phyloP scores from a whole-genome alignment of 2,888 invertebrate species.

The Sphaerophoria rueppellii region DNA sequence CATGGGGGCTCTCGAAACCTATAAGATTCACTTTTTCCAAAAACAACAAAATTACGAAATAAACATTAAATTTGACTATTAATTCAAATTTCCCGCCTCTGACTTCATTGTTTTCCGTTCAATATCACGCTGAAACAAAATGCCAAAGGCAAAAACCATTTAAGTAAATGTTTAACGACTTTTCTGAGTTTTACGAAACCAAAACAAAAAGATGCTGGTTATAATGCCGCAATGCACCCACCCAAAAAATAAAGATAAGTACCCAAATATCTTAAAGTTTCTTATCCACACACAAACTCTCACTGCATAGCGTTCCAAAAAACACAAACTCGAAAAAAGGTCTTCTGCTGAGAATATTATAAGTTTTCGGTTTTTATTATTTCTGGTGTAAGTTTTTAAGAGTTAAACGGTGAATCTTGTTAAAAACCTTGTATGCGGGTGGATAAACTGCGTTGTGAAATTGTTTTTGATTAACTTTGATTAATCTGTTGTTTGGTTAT shows the following conservation, averaged over 20 bases:
- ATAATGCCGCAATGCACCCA: constrained; percentile 42
- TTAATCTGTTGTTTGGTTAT: constrained; percentile 46
- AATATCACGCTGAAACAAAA: not conserved
- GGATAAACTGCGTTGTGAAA: constrained; percentile 39
- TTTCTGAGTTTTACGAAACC: not conserved
- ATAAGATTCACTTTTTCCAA: not conserved
- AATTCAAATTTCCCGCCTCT: constrained; percentile 29
- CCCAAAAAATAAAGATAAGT: constrained; percentile 31
- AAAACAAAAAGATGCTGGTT: constrained; percentile 58
- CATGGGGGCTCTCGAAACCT: constrained; percentile 21
- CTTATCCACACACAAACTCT: not conserved
- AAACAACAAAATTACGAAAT: constrained; percentile 21
- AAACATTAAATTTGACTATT: constrained; percentile 50
- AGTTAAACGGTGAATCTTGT: constrained; percentile 47
- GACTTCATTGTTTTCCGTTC: constrained; percentile 24
- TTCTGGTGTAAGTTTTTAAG: constrained; percentile 40
- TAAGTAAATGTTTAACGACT: constrained; percentile 51
- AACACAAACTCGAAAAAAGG: not conserved
- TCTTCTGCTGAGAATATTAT: constrained; percentile 2
- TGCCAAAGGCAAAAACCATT: constrained; percentile 28
- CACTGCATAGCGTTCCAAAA: not conserved
- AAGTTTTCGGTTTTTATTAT: constrained; percentile 16
- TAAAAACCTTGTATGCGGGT: constrained; percentile 39
- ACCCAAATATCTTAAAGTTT: constrained; percentile 10
- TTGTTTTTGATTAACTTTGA: constrained; percentile 61